Base-by-base conservation (phyloP, 2,888 invertebrate species). In the Athalia rosae region DNA sequence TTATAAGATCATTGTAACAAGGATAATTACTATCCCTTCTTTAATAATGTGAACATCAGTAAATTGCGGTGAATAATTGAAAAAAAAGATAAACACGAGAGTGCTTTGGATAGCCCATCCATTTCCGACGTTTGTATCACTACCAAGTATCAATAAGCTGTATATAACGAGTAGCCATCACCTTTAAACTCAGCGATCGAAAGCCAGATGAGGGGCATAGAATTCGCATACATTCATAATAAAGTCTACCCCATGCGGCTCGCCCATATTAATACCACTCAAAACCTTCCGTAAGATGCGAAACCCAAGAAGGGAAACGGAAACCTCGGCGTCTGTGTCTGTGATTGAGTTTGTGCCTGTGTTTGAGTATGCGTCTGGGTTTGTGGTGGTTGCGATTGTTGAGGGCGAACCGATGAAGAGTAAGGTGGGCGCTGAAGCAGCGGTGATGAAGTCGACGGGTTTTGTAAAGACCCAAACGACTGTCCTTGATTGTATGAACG, bases 221-320 rank as follows among this genome's bases (percentile, higher is more conserved):
- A 50, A 56, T 45, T 45, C 58, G 71, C 9, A 69, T 8, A 64
- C 45, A 50, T 56, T 43, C 8, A 58, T 58, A n/a, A 13, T n/a
- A 58, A 58, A 45, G 8, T 71, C 11, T 11, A 58, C 56, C 71
- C 58, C 56, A 13, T 41, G 13, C 13, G 45, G 28, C 11, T 67
- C 56, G 50, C 69, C 41, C 58, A 63, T 4, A 61, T 15, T 43
- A 9, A 11, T 11, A 61, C 59, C 45, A 74, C 61, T 87, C 82
- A 89, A 81, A 86, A 89, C 83, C 89, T 86, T 80, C 87, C 85
- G 78, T 88, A 89, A 58, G 88, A 88, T 59, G 88, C 82, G 79
- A 88, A 88, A 80, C 87, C 86, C 61, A 88, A 83, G 81, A 87
- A 89, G 48, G 89, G 87, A 79, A 88, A 88, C 48, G 88, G 88